Base-by-base conservation (phyloP, 2,888 invertebrate genomes). In the Hydraecia micacea region DNA sequence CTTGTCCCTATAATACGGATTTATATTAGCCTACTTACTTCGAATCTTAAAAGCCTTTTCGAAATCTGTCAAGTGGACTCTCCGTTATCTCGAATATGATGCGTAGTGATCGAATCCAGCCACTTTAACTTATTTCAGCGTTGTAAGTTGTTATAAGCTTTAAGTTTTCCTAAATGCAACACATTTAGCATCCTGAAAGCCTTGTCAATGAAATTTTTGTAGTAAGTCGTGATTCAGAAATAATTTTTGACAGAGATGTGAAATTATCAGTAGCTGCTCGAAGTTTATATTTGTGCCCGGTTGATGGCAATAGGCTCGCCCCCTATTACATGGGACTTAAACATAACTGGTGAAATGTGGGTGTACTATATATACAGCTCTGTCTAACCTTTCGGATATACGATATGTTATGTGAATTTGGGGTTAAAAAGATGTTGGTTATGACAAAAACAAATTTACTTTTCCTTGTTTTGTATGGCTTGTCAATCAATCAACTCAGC, bases 21-120 rank as follows among this genome's bases (percentile, higher is more conserved):
- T 73, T 69, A 60, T 32, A 69, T 55, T 73, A 80, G 68, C 55
- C 32, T 73, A 4, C 28, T 75, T 73, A 4, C 28, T 75, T 58
- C 0, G n/a, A 71, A 55, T 32, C 28, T 32, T 71, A 52, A 85
- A 83, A 85, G 83, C 75, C 49, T 70, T 75, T 73, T 81, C 0
- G 32, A 32, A 76, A 67, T 71, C 69, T 76, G 70, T 86, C 63
- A 73, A 69, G 67, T 52, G 49, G 52, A 4, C 15, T 71, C 65
- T 58, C 6, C 4, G 28, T 76, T 67, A 60, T 67, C 28, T 28
- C 55, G 4, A 6, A 32, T 18, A 72, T 80, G 71, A 85, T 75
- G 66, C 72, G 58, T 28, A 76, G 42, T 76, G 76, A 86, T 71
- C 32, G 36, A 65, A 71, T 73, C 21, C 66, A 63, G 42, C 62